Evolutionary conservation across 2,113 vertebrate species (phyloP).

Genomic region (Bos taurus): DNA sequence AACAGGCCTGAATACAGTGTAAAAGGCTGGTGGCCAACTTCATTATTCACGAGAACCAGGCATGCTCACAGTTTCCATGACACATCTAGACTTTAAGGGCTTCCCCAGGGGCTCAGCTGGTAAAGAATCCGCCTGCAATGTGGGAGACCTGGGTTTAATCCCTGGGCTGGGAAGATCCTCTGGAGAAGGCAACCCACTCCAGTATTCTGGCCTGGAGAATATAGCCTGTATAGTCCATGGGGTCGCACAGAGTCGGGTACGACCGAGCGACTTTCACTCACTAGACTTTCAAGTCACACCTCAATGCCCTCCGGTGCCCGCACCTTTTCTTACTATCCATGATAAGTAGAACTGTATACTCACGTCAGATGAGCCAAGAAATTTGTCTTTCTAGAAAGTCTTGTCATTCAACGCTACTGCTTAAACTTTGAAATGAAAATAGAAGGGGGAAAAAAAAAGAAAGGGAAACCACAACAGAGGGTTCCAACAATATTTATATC

Average conservation of each 20-base stretch:
- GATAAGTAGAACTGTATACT: accelerated
- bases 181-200: background rate
- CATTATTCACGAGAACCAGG: background rate
- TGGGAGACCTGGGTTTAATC: background rate
- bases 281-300: background rate
- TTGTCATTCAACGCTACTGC: background rate
- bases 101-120: background rate
- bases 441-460: background rate
- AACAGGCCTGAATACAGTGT: background rate
- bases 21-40: too few species aligned
- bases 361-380: background rate
- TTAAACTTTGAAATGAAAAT: constrained; percentile 3
- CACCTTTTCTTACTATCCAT: background rate
- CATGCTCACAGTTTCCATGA: background rate
- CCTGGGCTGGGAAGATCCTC: background rate
- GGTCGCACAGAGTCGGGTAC: background rate
- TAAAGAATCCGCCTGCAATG: background rate
- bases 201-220: background rate
- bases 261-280: background rate
- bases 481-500: background rate
- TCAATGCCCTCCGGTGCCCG: background rate
- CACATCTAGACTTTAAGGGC: background rate
- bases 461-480: background rate
- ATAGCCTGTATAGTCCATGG: background rate
- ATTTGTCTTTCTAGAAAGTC: background rate